Evolutionary conservation across 2,797 vertebrate species (phyloP), one percentile per base, ranked within the genome.

Genomic region (Rhinichthys osculus): DNA sequence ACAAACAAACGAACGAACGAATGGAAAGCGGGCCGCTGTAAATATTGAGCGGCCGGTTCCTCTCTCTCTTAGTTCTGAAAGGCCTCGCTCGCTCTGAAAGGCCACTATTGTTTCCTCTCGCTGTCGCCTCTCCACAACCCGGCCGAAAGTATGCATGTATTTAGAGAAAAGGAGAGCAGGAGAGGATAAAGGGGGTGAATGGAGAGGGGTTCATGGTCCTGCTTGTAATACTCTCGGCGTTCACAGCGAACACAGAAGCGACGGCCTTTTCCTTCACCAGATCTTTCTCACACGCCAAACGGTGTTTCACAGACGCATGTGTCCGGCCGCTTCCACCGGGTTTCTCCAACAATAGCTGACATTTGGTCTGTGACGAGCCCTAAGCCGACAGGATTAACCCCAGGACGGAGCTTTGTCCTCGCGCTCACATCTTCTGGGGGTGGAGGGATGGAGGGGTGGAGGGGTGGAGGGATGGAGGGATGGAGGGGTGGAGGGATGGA

Each of bases 141-240:
- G 90, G 92, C 95, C 93, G 91, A 91, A 94, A 96, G 95, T 94
- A 94, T 95, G 96, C 95, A 94, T 96, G 94, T 90, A 92, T 95
- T 96, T 93, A 91, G 94, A 86, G 90, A 92, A 89, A 87, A 93
- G 92, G 92, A 90, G 85, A 87, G 89, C 93, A 91, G 92, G 93
- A 93, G 86, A 70, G 91, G 81, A 91, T 57, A 81, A 81, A 47
- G 38, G 94, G 66, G 92, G 86, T 87, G 73, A 83, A 82, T 82
- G 78, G 92, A 89, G 89, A 91, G 88, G 73, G 79, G 79, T 78
- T 87, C 74, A 81, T 38, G 79, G 76, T 90, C 91, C 94, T 88
- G 85, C 90, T 59, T 92, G 90, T 90, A 91, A 86, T 91, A 93
- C 93, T 85, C 85, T 30, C 77, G 86, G 88, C 87, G 87, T 86